Percentiles rank a stretch among this genome's conserved stretches.
These are phyloP conservation scores for Onychomys torridus DNA, from an alignment of 2,797 vertebrate species.

Conservation along the genomic window DNA sequence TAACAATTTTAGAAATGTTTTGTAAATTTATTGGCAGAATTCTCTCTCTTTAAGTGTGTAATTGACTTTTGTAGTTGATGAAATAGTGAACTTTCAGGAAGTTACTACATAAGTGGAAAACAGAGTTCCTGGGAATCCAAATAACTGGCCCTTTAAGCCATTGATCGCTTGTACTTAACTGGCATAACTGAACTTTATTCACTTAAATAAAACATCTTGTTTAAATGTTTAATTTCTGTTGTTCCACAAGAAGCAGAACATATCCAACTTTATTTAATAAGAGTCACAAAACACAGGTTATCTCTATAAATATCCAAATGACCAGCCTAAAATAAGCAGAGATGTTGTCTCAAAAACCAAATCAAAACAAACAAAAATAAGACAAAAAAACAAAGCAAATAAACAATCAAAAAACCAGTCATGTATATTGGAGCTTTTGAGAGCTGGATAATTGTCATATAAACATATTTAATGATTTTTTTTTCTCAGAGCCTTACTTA, in stretches of 20 bases:
- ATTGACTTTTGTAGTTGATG: not conserved
- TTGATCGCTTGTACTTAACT: not conserved
- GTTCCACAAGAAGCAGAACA: not conserved
- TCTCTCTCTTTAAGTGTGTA: not conserved
- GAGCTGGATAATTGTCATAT: not conserved
- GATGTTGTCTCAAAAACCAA: not conserved
- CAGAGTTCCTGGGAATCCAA: not conserved
- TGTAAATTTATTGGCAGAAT: not conserved
- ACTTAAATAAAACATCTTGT: not conserved
- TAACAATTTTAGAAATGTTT: not conserved
- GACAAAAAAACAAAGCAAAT: not conserved
- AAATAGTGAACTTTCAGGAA: not conserved
- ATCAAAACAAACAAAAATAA: not conserved
- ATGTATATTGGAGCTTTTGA: not conserved
- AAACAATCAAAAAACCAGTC: not conserved
- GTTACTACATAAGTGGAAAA: not conserved
- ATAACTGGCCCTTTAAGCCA: not conserved
- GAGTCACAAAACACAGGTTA: not conserved
- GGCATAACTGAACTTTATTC: not conserved
- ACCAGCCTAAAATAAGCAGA: not conserved
- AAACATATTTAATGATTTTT: not conserved
- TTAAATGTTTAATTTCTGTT: not conserved
- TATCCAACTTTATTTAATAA: not conserved
- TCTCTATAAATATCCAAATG: not conserved
- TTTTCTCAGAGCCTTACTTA: not conserved